Evolutionary conservation across 2,888 invertebrate genomes (phyloP).

Genomic region (Junonia oenone): DNA sequence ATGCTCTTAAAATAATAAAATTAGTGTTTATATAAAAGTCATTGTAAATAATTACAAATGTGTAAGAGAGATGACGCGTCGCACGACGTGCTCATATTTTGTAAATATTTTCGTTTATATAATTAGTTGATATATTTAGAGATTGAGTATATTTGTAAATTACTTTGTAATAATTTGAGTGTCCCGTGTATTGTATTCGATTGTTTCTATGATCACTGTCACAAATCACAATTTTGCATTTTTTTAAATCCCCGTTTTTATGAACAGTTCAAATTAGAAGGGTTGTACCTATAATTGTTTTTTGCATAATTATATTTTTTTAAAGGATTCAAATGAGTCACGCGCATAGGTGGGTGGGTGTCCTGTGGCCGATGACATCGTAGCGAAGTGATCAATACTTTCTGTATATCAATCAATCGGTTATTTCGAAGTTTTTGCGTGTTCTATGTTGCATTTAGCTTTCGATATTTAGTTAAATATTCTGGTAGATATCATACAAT

Average conservation of each 20-base stretch:
- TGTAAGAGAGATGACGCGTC: slow-evolving; percentile 61
- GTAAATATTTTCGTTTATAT: slow-evolving; percentile 75
- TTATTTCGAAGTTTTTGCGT: slow-evolving; percentile 18
- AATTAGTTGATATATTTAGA: slow-evolving; percentile 64
- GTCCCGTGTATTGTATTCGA: slow-evolving; percentile 63
- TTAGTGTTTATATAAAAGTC: slow-evolving; percentile 69
- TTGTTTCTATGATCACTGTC: slow-evolving; percentile 69
- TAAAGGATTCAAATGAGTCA: slow-evolving; percentile 52
- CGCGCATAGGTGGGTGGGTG: slow-evolving; percentile 56
- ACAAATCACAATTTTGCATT: slow-evolving; percentile 75
- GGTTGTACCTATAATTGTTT: slow-evolving; percentile 55
- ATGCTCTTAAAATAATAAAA: slow-evolving; percentile 62
- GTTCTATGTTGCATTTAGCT: slow-evolving; percentile 24
- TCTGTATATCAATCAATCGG: slow-evolving; percentile 13
- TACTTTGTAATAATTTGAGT: slow-evolving; percentile 69
- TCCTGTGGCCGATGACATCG: slow-evolving; percentile 41
- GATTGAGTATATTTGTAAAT: slow-evolving; percentile 74
- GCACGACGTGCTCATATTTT: slow-evolving; percentile 62
- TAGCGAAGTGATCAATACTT: slow-evolving; percentile 11
- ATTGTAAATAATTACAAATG: slow-evolving; percentile 75
- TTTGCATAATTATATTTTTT: slow-evolving; percentile 60
- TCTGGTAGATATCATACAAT: slow-evolving; percentile 2
- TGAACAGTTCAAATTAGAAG: slow-evolving; percentile 58
- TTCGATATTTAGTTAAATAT: slow-evolving; percentile 16
- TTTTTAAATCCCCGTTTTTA: slow-evolving; percentile 49